Evolutionary conservation across 2,113 vertebrate genomes (phyloP).

Genomic region (Cisticola juncidis): DNA sequence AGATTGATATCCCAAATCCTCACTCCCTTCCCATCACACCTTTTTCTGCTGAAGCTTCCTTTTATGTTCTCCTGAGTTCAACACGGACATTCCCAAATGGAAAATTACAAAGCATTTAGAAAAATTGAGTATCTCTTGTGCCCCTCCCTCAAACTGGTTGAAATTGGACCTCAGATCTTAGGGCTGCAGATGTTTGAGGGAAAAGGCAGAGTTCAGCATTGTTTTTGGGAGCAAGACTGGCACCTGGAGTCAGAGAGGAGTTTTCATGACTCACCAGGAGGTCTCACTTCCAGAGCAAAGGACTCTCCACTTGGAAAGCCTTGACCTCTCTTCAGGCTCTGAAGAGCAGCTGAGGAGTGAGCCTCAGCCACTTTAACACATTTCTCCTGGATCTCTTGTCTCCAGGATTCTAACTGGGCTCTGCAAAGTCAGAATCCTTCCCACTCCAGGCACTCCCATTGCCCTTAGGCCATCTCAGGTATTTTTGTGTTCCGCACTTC

Average conservation of each 20-base stretch:
- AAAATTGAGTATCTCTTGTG: background rate
- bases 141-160: background rate
- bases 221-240: background rate
- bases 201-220: background rate
- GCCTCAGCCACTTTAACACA: background rate
- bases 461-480: background rate
- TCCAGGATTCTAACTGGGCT: fast-evolving
- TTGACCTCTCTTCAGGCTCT: background rate
- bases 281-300: background rate
- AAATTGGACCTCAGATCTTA: background rate
- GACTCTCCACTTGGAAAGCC: background rate
- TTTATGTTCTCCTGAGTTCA: background rate
- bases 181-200: background rate
- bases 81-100: background rate
- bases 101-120: background rate
- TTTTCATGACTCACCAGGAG: background rate
- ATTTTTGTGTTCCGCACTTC: background rate
- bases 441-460: background rate
- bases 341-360: background rate
- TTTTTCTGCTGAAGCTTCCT: background rate
- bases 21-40: background rate
- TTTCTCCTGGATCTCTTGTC: background rate
- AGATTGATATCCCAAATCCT: too few relatives aligned
- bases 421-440: background rate
- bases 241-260: background rate